Evolutionary conservation across 2,888 invertebrate genomes (phyloP), one percentile per base, ranked within the genome.

Genomic region (Arctia plantaginis): DNA sequence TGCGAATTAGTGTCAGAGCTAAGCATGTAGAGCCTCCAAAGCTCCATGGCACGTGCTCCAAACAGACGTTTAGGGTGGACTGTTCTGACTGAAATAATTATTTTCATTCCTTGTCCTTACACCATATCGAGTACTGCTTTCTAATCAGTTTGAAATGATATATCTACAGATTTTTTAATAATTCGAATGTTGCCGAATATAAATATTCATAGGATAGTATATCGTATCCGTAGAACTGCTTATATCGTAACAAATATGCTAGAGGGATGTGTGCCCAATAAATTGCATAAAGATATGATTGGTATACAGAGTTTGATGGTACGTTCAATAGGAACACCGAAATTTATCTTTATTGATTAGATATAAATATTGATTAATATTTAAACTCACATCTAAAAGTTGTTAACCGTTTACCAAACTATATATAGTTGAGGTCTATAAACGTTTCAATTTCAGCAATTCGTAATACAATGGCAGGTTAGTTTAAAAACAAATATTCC

Each of bases 401-500:
- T 27, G 20, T 1, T 47, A 47, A 44, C n/a, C 44, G 0, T n/a
- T 55, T 27, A 27, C 12, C 15, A 27, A 51, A 7, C 51, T 8
- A 51, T 8, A 51, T 51, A 8, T 51, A 62, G 59, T 30, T 62
- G 8, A 15, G 59, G 3, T 27, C 15, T 59, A 59, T 27, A 59
- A 59, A 59, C 12, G 23, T n/a, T 59, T 59, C 2, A 15, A 59
- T 27, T 59, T 59, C 59, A 59, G 27, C 27, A 59, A 59, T 59
- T 59, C 59, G 8, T 59, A 66, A 27, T 39, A 18, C 41, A 44
- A 30, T 27, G 4, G 41, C 41, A n/a, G n/a, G 41, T 44, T 44
- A 27, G 18, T 66, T 66, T 41, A 27, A 18, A 66, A 27, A 62
- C 13, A 67, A 62, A 41, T 74, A 78, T 47, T 59, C 44, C 62